Evolutionary conservation across 1,140 invertebrate species (phyloP), one percentile per base, ranked within the genome.

Genomic region (Bombus huntii): DNA sequence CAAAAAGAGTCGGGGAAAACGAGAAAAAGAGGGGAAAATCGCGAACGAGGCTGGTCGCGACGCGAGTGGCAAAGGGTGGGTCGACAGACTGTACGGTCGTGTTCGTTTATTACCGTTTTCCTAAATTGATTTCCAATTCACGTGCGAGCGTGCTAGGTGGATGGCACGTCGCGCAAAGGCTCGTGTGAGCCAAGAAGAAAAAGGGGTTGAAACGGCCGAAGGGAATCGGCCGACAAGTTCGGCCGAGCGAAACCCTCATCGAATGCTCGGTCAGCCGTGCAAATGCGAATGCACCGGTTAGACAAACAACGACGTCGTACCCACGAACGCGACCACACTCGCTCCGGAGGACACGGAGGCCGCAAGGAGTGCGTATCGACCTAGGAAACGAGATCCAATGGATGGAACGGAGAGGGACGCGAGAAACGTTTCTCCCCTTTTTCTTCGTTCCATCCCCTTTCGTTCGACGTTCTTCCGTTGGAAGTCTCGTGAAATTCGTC

Each of bases 231-330:
- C 47, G 31, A 81, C 87, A 88, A 91, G 91, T 89, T 89, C 84
- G 88, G 83, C 91, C 88, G 86, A 89, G 85, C 84, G 65, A 66
- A 68, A 65, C 71, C 84, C 77, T 77, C 87, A 81, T 88, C 92
- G 89, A 92, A 93, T 92, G 92, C 90, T 90, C 92, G 80, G 88
- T 93, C 93, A 94, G 93, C 93, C 92, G 91, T 93, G 92, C 93
- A 93, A 94, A 94, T 90, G 90, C 92, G 93, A 94, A 92, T 92
- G 92, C 93, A 89, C 85, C 90, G 92, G 90, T 92, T 92, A 87
- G 89, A 86, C 92, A 93, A 94, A 93, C 92, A 93, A 86, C 87
- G 85, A 74, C 89, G 89, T 65, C 13, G 62, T 18, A 34, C 31
- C 31, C 31, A 31, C 6, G 65, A 66, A 9, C 59, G 28, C 59